Base-by-base conservation (phyloP, 2,888 invertebrate genomes). In the Nymphalis urticae region DNA sequence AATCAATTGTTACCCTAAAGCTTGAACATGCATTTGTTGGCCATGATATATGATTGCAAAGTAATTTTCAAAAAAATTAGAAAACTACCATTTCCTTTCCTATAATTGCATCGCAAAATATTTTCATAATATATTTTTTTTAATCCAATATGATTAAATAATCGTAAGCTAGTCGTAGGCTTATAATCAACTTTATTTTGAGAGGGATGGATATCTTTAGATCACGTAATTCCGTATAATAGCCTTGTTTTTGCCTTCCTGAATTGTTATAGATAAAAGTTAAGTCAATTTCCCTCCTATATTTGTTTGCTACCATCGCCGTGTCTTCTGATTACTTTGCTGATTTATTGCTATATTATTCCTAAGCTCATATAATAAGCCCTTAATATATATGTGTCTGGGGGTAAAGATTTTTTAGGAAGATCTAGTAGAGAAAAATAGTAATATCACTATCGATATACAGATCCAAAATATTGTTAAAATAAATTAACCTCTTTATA, bases 161-260 rank as follows among this genome's bases (percentile, higher is more conserved):
- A 27, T 16, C 27, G 27, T 62, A 54, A 8, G 17, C 16, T 27
- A 62, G 54, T 51, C 27, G 47, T 53, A 48, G 17, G 32, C 48
- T 36, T 56, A 62, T 62, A 58, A 58, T 36, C 42, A 42, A 42
- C 36, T n/a, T 66, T 62, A 66, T 66, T 56, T 47, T 32, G 50
- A 53, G 75, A 73, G 77, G 76, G 76, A 78, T 62, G 77, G 77
- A 80, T 72, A 76, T 82, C 80, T 77, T 74, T 71, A 75, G 73
- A 80, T 82, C 81, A 78, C 75, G 72, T 76, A 74, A 80, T 76
- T 80, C 79, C 78, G 80, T 81, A 79, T 87, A 86, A 88, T 85
- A 80, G 85, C 77, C 80, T 88, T 89, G 89, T 89, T 89, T 89
- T 88, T 71, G 70, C 70, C 48, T 70, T 62, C 56, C 64, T 67